A percentile compares a stretch with the other conserved stretches of the same genome.
These are phyloP conservation scores for Rhinogobio ventralis DNA, from an alignment of 2,797 vertebrate genomes.

Conservation along the genomic window DNA sequence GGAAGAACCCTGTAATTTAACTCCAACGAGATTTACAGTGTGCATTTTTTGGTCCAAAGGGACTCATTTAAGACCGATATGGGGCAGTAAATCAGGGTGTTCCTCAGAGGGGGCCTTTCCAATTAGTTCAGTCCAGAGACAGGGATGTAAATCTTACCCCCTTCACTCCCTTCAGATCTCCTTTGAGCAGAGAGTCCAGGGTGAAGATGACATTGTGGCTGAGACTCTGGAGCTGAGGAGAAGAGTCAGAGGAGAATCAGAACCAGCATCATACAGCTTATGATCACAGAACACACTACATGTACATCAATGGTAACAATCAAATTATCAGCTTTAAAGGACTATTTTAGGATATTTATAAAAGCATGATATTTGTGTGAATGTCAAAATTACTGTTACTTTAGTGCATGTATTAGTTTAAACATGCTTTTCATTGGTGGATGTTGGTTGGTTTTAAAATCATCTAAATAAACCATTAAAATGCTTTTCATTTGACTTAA, in stretches of 20 bases:
- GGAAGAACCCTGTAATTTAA: constrained; percentile 43
- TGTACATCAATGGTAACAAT: neutral
- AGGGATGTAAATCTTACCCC: constrained; percentile 80
- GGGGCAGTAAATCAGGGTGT: constrained; percentile 40
- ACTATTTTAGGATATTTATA: neutral
- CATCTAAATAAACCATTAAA: neutral
- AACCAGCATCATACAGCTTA: neutral
- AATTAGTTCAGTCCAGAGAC: constrained; percentile 42
- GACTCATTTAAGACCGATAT: constrained; percentile 30
- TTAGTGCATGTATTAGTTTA: neutral
- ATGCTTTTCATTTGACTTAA: neutral
- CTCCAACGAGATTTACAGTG: constrained; percentile 50
- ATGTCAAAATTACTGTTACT: neutral
- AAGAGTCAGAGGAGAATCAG: constrained; percentile 10
- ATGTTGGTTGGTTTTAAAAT: neutral
- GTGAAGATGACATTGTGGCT: constrained; percentile 93
- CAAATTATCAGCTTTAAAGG: neutral
- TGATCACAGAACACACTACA: neutral
- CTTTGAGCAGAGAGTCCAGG: constrained; percentile 89
- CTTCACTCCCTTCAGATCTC: constrained; percentile 90
- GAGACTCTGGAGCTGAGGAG: constrained; percentile 84
- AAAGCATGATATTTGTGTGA: neutral
- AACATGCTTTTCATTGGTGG: neutral
- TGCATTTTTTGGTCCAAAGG: constrained; percentile 39
- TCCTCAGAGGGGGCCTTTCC: constrained; percentile 30